phyloP scores from a whole-genome alignment of 1,140 invertebrate species.

The Aphis craccivora region DNA sequence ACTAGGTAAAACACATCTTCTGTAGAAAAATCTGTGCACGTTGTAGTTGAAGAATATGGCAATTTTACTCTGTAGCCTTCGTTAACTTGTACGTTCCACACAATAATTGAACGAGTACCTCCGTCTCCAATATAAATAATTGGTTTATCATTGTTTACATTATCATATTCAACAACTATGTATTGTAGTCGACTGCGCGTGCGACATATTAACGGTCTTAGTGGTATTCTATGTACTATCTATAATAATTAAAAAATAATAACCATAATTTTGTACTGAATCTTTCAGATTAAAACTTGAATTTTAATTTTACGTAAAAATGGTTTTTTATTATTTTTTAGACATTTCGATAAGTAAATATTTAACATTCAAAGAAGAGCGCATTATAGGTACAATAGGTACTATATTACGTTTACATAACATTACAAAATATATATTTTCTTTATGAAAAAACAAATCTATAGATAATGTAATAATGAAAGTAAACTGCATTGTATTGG shows the following conservation, averaged over 20 bases:
- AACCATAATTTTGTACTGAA: not conserved
- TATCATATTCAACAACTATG: conserved; percentile 46
- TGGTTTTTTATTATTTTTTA: not conserved
- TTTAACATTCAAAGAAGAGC: not conserved
- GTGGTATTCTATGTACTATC: not conserved
- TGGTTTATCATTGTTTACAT: not conserved
- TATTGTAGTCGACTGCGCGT: conserved; percentile 32
- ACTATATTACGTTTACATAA: not conserved
- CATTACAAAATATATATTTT: not conserved
- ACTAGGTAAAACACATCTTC: conserved; percentile 61
- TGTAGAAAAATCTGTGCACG: conserved; percentile 61
- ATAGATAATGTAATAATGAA: not conserved
- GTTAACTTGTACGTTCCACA: conserved; percentile 59
- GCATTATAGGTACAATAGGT: not conserved
- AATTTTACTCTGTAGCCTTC: conserved; percentile 60
- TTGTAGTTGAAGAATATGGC: conserved; percentile 66
- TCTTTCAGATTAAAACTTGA: not conserved
- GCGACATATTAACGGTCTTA: not conserved
- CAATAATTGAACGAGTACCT: conserved; percentile 41
- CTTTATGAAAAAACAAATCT: not conserved
- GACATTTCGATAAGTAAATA: not conserved
- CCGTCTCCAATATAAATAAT: conserved; percentile 51
- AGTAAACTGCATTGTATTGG: not conserved
- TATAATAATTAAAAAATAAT: not conserved
- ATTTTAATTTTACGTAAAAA: not conserved